Conservation (phyloP, 2,113 vertebrate genomes). For the Myrmophylax atrothorax region DNA sequence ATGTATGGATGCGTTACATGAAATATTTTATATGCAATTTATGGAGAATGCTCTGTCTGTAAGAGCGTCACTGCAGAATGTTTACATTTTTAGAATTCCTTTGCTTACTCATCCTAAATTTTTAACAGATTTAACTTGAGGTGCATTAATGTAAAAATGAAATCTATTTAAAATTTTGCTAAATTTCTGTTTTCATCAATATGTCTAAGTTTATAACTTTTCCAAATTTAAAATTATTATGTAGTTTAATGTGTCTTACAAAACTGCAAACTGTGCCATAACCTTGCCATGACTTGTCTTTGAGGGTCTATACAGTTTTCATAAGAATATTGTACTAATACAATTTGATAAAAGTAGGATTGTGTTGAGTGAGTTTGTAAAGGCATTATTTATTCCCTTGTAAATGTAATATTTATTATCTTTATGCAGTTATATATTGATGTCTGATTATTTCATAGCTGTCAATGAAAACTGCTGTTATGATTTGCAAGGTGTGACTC, state of each 20-base stretch:
- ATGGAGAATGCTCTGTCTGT: not conserved
- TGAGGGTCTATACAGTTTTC: not conserved
- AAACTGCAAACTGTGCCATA: not conserved
- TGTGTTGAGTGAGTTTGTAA: not conserved
- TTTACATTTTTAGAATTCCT: not conserved
- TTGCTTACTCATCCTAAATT: not conserved
- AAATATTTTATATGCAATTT: not conserved
- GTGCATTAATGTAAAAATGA: not conserved
- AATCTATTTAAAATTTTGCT: not conserved
- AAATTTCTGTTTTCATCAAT: not conserved
- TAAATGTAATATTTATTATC: conserved; percentile 22
- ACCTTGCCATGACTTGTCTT: not conserved
- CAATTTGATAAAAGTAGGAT: not conserved
- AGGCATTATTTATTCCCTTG: not conserved
- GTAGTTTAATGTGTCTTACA: not conserved
- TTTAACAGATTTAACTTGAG: not conserved
- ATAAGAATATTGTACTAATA: not conserved
- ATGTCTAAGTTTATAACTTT: not conserved
- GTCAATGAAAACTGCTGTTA: not conserved
- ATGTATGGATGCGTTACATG: not conserved
- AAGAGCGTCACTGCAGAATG: not conserved
- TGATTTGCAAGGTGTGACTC: not conserved
- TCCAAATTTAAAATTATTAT: not conserved
- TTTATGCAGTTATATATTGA: not conserved
- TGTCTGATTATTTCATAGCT: conserved; percentile 4